Conservation (phyloP, 1,140 invertebrate genomes). For the Micrasema minimum region DNA sequence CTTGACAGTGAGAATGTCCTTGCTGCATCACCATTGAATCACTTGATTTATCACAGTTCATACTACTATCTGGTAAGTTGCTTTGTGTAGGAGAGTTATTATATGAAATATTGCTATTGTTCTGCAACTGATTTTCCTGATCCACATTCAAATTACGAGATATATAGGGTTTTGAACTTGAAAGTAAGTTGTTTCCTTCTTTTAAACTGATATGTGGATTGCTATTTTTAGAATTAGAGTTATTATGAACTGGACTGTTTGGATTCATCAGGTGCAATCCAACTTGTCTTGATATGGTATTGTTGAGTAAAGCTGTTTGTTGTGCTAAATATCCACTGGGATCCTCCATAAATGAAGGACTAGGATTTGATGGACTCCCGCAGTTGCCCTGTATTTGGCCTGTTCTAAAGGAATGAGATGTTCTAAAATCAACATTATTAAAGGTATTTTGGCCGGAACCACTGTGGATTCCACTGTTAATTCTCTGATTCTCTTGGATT, state of each 20-base stretch:
- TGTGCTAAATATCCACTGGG: conserved; percentile 89
- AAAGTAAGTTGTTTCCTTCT: conserved; percentile 31
- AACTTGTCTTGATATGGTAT: conserved; percentile 82
- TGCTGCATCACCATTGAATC: conserved; percentile 60
- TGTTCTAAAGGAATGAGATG: conserved; percentile 36
- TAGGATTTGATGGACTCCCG: conserved; percentile 38
- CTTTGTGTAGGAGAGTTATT: conserved; percentile 58
- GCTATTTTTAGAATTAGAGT: conserved; percentile 41
- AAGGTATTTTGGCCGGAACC: conserved; percentile 36
- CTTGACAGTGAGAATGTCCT: conserved; percentile 61
- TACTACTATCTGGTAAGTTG: conserved; percentile 68
- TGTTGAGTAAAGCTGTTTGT: conserved; percentile 85
- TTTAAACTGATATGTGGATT: conserved; percentile 22
- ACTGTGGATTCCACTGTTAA: conserved; percentile 30
- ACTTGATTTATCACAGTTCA: conserved; percentile 62
- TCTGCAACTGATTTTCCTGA: conserved; percentile 24
- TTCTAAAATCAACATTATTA: conserved; percentile 40
- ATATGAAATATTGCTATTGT: conserved; percentile 29
- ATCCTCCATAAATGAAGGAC: conserved; percentile 83
- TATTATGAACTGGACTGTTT: conserved; percentile 56
- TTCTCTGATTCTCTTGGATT: conserved; percentile 53
- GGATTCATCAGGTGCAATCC: conserved; percentile 64
- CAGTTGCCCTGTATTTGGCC: conserved; percentile 34
- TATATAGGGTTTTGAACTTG: conserved; percentile 41
- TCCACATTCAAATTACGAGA: conserved; percentile 18